A percentile compares a stretch with the other conserved stretches of the same genome.
These are phyloP conservation scores for Lysandra bellargus DNA, from an alignment of 2,888 invertebrate genomes.

Conservation along the genomic window DNA sequence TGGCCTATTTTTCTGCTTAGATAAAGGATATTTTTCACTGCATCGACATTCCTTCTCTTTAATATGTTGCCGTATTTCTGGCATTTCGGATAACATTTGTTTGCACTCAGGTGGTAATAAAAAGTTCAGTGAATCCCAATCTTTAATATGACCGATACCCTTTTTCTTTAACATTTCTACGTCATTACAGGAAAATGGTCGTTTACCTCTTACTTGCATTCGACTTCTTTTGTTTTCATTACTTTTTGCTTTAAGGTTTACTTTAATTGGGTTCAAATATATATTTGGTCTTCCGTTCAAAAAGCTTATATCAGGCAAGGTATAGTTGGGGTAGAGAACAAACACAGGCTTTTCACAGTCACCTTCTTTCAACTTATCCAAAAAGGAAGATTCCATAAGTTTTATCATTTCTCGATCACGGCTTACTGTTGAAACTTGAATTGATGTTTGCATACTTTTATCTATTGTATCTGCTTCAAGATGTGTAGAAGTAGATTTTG, in stretches of 20 bases:
- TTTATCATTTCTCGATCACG: slow-evolving; percentile 78
- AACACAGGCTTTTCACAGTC: slow-evolving; percentile 89
- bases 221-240: slow-evolving; percentile 65
- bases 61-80: slow-evolving; percentile 85
- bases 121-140: slow-evolving; percentile 96
- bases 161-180: slow-evolving; percentile 89
- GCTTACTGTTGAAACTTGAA: slow-evolving; percentile 60
- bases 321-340: slow-evolving; percentile 94
- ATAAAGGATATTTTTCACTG: slow-evolving; percentile 67
- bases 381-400: slow-evolving; percentile 85
- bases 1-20: slow-evolving; percentile 80
- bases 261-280: slow-evolving; percentile 86
- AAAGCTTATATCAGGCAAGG: slow-evolving; percentile 93
- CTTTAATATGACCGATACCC: slow-evolving; percentile 91
- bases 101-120: slow-evolving; percentile 92
- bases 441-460: slow-evolving; percentile 88
- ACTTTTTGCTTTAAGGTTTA: slow-evolving; percentile 67
- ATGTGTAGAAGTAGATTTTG: slow-evolving; percentile 76
- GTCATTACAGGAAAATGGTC: slow-evolving; percentile 90
- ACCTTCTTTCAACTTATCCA: slow-evolving; percentile 84
- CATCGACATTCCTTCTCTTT: slow-evolving; percentile 77
- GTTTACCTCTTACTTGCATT: slow-evolving; percentile 68
- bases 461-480: slow-evolving; percentile 82
- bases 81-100: slow-evolving; percentile 88
- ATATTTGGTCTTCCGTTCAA: slow-evolving; percentile 83